Base-by-base conservation (phyloP, 1,140 invertebrate genomes). In the Gonioctena quinquepunctata region DNA sequence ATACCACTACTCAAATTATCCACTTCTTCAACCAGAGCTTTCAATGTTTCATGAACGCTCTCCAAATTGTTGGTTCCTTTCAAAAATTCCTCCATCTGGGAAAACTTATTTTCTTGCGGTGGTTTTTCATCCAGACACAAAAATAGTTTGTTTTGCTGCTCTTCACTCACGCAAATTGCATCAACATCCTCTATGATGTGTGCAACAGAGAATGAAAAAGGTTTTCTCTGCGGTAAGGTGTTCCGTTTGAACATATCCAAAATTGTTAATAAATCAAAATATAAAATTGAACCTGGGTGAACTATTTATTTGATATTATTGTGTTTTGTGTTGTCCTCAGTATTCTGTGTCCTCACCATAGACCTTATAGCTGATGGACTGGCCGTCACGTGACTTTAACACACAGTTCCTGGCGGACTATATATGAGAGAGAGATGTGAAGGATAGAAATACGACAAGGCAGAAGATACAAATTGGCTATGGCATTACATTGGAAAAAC, bases 161-260 rank as follows among this genome's bases (percentile, higher is more conserved):
- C 72, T 33, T 72, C 71, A 23, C 73, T 52, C 1, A 63, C 49
- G 18, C 57, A 67, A 56, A 81, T 66, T 5, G 59, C 66, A 68
- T 78, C 69, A 1, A 81, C 71, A 72, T 81, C 79, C 61, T 75
- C 65, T 27, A 68, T 21, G n/a, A 82, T 77, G 66, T 82, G 60
- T 16, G 76, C 66, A 16, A 6, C 7, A 33, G 19, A 56, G 16
- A 77, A 64, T 13, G 56, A 33, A 54, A 75, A 73, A 3, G 71
- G 59, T 42, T 71, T 73, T 52, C 65, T 68, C 63, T 76, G 68
- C 3, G 73, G 66, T 26, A 54, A 59, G 22, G 65, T 59, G 27
- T 57, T 67, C 69, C 64, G 66, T 27, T 69, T 70, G 63, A 75
- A 77, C 76, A 77, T 77, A 54, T 72, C 33, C n/a, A n/a, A n/a